Evolutionary conservation across 2,797 vertebrate species (phyloP).

Genomic region (Phyllotis vaccarum): DNA sequence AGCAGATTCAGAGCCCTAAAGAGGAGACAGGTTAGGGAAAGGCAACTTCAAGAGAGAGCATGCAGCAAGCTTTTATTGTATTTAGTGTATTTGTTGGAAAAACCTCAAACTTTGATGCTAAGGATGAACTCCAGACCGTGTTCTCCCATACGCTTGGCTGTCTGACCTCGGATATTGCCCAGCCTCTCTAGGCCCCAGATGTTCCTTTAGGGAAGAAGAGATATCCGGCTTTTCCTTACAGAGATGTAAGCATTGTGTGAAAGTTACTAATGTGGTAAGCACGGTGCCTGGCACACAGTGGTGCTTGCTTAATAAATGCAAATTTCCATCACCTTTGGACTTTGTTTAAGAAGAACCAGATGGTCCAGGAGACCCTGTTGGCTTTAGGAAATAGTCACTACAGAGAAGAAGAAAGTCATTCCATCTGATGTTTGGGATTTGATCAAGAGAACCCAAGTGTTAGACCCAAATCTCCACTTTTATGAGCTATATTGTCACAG

Average conservation of each 20-base stretch:
- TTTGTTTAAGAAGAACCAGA: slow-evolving; percentile 20
- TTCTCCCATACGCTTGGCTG: not conserved
- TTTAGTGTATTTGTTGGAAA: slow-evolving; percentile 19
- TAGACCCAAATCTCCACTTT: not conserved
- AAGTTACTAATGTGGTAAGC: not conserved
- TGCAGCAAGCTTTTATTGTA: not conserved
- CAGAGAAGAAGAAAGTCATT: slow-evolving; percentile 17
- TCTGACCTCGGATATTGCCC: not conserved
- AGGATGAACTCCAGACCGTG: not conserved
- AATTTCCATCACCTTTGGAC: not conserved
- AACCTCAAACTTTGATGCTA: not conserved
- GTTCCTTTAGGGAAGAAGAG: slow-evolving; percentile 4
- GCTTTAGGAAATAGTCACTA: slow-evolving; percentile 47
- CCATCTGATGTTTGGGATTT: slow-evolving; percentile 54
- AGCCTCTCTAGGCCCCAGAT: not conserved
- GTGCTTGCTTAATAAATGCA: not conserved
- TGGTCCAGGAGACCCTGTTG: not conserved
- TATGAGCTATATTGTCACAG: not conserved
- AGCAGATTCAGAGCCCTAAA: slow-evolving; percentile 26
- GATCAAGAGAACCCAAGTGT: slow-evolving; percentile 31
- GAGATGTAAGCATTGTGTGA: not conserved
- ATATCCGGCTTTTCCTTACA: not conserved
- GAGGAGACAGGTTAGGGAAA: not conserved
- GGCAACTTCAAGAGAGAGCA: not conserved
- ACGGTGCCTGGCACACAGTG: not conserved